Base-by-base conservation (phyloP, 2,113 vertebrate genomes). In the Phyllostomus discolor region DNA sequence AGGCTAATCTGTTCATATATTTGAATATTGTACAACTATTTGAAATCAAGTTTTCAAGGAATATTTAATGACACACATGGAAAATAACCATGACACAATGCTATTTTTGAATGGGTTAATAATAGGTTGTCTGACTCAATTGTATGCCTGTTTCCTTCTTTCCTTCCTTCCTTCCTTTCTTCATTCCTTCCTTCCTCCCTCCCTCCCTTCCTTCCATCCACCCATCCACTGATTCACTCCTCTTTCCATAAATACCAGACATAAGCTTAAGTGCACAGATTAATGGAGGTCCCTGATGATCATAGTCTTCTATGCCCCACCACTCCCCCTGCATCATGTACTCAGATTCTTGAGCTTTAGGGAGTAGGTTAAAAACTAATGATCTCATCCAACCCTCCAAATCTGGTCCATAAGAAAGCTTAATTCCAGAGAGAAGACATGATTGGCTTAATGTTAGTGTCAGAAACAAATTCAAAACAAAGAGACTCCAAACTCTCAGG, bases 21-120 rank as follows among this genome's bases (percentile, higher is more conserved):
- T 89, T 35, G 24, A 84, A 57, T 75, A 43, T 59, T n/a, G 46
- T 20, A 10, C 1, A 83, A 69, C 11, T 35, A 46, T 80, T 38
- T 66, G 72, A 95, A 91, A 75, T 69, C 41, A 79, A 35, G 69
- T 79, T 83, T 81, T 57, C 41, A 78, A 76, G 41, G 9, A 54
- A 67, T 2, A n/a, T 66, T 88, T 46, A 50, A 73, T 8, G 4
- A 46, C 5, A 50, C 50, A 41, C 11, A 31, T 33, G 5, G 57
- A 31, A 70, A 87, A 70, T 15, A 88, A 64, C 4, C 1, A 59
- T 7, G 12, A 46, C 0, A 38, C 9, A 41, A 59, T 50, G 33
- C 3, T 66, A 48, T 46, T 46, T 90, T 57, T 46, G 54, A 82
- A 52, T 76, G 20, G 26, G 10, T 76, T 85, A 57, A 52, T 75